A percentile compares a stretch with the other conserved stretches of the same genome.
Evolutionary conservation across 2,113 vertebrate species (phyloP).

Genomic region (Theristicus caerulescens): DNA sequence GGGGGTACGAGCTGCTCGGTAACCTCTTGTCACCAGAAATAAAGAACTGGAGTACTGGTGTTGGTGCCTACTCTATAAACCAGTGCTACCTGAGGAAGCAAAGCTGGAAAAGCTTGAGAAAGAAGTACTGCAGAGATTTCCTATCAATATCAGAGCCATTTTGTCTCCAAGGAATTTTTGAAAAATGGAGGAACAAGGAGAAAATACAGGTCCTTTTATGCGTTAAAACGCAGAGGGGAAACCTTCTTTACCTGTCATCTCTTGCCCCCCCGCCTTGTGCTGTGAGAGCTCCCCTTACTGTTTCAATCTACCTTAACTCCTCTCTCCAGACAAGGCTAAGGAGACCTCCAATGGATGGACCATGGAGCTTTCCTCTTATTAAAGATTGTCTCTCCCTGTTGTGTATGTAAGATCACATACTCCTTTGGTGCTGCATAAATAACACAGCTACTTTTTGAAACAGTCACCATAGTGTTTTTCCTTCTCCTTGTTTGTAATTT

Average conservation of each 20-base stretch:
- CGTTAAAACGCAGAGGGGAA: not conserved
- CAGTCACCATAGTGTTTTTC: not conserved
- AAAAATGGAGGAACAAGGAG: not conserved
- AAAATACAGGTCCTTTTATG: not conserved
- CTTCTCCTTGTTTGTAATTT: not conserved
- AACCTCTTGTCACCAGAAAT: not conserved
- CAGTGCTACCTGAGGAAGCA: not conserved
- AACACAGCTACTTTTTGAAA: conserved; percentile 2
- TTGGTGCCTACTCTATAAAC: not conserved
- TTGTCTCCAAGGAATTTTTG: not conserved
- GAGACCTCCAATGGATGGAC: not conserved
- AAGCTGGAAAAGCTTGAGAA: not conserved
- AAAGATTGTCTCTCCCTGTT: not conserved
- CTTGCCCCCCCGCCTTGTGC: no score
- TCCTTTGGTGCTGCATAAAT: not conserved
- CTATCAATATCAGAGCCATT: not conserved
- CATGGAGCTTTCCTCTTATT: not conserved
- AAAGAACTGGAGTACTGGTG: not conserved
- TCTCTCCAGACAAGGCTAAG: not conserved
- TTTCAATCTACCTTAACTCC: not conserved
- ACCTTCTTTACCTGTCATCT: not conserved
- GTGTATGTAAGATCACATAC: not conserved
- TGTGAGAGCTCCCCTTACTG: not conserved
- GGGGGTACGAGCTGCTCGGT: not conserved
- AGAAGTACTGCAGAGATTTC: not conserved